Evolutionary conservation across 2,113 vertebrate genomes (phyloP).

Genomic region (Hoplias malabaricus): DNA sequence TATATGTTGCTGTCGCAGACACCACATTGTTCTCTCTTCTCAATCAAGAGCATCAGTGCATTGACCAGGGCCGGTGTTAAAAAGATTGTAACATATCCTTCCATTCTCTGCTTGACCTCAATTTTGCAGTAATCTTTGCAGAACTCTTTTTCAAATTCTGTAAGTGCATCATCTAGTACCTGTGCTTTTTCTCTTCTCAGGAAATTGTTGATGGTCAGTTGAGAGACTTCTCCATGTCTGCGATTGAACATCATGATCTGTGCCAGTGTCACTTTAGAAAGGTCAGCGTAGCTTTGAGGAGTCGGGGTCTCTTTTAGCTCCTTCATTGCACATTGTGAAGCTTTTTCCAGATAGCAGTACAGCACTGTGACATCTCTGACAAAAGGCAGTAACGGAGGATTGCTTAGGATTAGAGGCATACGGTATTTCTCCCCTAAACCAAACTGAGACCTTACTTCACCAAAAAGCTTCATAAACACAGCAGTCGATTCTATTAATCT

Average conservation of each 20-base stretch:
- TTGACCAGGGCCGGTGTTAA: slow-evolving; percentile 7
- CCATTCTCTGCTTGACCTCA: background rate
- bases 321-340: background rate
- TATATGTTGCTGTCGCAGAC: background rate
- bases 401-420: background rate
- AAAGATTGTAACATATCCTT: background rate
- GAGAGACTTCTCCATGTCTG: slow-evolving; percentile 4
- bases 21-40: background rate
- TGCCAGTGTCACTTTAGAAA: slow-evolving; percentile 29
- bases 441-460: background rate
- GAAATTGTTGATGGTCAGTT: slow-evolving; percentile 2
- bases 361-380: background rate
- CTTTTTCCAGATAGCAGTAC: slow-evolving; percentile 23
- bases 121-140: background rate
- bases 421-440: background rate
- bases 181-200: background rate
- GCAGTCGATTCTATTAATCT: background rate
- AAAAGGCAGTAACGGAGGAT: slow-evolving; percentile 1
- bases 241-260: slow-evolving; percentile 29
- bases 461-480: background rate
- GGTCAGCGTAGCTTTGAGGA: slow-evolving; percentile 3
- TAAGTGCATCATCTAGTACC: background rate
- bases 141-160: slow-evolving; percentile 21
- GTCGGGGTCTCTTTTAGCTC: background rate
- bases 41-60: background rate